Evolutionary conservation across 2,888 invertebrate genomes (phyloP).

Genomic region (Yponomeuta plumbellus): DNA sequence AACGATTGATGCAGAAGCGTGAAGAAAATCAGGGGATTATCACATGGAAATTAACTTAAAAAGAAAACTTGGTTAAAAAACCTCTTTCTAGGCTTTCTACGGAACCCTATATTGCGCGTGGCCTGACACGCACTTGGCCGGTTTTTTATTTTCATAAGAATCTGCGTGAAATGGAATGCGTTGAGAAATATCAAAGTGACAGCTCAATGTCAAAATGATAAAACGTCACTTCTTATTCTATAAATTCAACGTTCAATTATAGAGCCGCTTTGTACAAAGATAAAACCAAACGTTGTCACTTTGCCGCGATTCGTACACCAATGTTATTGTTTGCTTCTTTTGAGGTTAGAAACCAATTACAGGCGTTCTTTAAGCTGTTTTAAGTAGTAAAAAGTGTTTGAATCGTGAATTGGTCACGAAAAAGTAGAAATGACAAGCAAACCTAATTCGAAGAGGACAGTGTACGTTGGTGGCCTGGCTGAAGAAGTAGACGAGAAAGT

Average conservation of each 20-base stretch:
- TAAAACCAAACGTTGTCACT: too few species aligned
- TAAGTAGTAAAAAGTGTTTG: background rate
- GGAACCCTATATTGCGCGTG: too few species aligned
- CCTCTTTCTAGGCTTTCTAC: too few species aligned
- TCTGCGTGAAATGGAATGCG: background rate
- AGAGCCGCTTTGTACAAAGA: background rate
- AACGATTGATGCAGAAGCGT: too few species aligned
- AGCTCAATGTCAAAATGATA: background rate
- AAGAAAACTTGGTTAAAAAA: too few species aligned
- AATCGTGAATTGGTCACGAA: background rate
- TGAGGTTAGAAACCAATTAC: background rate
- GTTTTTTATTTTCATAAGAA: too few species aligned
- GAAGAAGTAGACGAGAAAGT: conserved; percentile 98
- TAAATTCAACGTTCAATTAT: background rate
- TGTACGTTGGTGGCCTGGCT: conserved; percentile 91
- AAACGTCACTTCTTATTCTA: background rate
- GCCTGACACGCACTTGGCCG: too few species aligned
- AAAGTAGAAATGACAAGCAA: conserved; percentile 56
- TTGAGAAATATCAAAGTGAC: background rate
- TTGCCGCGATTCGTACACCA: background rate
- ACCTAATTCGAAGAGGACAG: conserved; percentile 85
- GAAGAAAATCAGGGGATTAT: too few species aligned
- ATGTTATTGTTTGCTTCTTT: background rate
- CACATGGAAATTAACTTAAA: too few species aligned
- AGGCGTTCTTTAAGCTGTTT: background rate